These are phyloP conservation scores for Harpagoxenus sublaevis DNA, from an alignment of 2,888 invertebrate species.

Conservation along the genomic window DNA sequence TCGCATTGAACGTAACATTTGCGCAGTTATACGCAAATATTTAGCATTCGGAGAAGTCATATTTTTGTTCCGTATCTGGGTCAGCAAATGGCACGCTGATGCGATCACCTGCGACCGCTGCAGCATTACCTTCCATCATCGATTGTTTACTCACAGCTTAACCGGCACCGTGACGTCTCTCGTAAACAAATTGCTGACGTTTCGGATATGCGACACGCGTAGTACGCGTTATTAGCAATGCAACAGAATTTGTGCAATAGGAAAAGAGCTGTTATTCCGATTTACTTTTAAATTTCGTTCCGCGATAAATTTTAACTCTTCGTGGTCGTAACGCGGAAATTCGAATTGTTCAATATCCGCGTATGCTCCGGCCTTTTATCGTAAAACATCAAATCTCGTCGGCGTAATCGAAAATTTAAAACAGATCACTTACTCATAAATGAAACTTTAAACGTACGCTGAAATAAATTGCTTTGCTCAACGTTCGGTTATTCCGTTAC, in stretches of 20 bases:
- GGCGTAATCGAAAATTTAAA: conserved; percentile 42
- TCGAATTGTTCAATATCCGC: conserved; percentile 36
- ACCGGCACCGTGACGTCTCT: neutral
- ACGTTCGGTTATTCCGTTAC: neutral
- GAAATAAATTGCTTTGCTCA: neutral
- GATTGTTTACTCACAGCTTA: conserved; percentile 34
- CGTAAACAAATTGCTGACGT: conserved; percentile 12
- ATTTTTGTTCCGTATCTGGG: conserved; percentile 33
- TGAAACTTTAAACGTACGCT: neutral
- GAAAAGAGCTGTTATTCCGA: conserved; percentile 12
- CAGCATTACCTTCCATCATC: conserved; percentile 1
- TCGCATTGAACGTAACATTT: conserved; percentile 16
- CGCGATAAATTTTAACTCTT: conserved; percentile 46
- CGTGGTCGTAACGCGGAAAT: neutral
- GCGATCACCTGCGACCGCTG: conserved; percentile 1
- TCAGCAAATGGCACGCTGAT: neutral
- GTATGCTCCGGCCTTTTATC: conserved; percentile 17
- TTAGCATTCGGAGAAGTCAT: conserved; percentile 16
- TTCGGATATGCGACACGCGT: neutral
- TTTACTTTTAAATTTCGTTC: conserved; percentile 15
- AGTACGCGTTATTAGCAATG: neutral
- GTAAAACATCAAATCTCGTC: conserved; percentile 36
- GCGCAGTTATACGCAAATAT: conserved; percentile 35
- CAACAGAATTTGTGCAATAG: neutral
- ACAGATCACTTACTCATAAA: conserved; percentile 15